Base-by-base conservation (phyloP, 1,140 invertebrate genomes). In the Drosophila sulfurigaster region DNA sequence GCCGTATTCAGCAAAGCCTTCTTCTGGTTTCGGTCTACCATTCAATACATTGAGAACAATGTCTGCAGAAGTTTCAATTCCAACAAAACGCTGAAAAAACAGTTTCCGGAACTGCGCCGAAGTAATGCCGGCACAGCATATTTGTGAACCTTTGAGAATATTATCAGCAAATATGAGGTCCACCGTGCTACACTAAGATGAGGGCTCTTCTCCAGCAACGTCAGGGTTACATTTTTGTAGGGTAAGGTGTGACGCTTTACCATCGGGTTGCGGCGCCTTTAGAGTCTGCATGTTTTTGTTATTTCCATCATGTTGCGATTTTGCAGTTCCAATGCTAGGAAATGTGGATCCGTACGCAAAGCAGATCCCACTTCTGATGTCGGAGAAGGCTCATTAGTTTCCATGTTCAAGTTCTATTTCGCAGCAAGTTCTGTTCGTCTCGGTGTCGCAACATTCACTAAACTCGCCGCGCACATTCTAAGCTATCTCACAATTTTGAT, bases 71-170 rank as follows among this genome's bases (percentile, higher is more conserved):
- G 48, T 70, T 28, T 75, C 73, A 3, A 65, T 64, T 25, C 66
- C 72, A 28, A 63, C 58, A 49, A 72, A 72, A 25, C 62, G 54
- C 48, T 72, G 69, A 16, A 72, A 4, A 11, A 73, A 74, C 4
- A 68, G 64, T 25, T 60, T 45, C 32, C 35, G 57, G 5, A 63
- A 71, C 16, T 71, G 59, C 6, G 43, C 1, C 59, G 51, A 71
- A 16, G 43, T 72, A 20, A 51, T 65, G 69, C 60, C 60, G 10
- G 69, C 69, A 57, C 51, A 64, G 51, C 54, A 72, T 58, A 65
- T 57, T 38, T 63, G 45, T 1, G 46, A 51, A 8, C 65, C 57
- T 63, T 59, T 3, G 6, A 46, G 15, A 1, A 28, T n/a, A 2
- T 70, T 49, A 7, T 69, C 51, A 51, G 65, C 46, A 28, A 70